Conservation (phyloP, 2,888 invertebrate species). For the Nesidiocoris tenuis region DNA sequence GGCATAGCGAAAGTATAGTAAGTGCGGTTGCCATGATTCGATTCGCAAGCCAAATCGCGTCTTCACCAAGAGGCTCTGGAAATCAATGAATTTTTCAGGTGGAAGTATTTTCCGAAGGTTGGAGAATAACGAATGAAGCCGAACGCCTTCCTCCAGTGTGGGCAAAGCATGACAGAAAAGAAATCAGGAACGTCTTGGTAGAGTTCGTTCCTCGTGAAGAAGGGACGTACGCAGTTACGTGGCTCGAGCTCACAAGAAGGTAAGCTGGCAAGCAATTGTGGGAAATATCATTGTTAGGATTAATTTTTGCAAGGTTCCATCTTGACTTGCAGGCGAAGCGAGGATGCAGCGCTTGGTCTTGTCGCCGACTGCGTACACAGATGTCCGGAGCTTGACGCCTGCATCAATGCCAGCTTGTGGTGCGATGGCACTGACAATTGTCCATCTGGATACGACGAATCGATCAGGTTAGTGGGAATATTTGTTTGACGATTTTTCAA, state of each 20-base stretch:
- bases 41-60: too few relatives aligned
- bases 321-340: constrained; percentile 48
- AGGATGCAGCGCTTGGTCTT: constrained; percentile 44
- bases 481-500: too few relatives aligned
- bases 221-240: constrained; percentile 73
- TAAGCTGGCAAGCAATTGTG: constrained; percentile 54
- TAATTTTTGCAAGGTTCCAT: too few relatives aligned
- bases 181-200: constrained; percentile 66
- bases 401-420: constrained; percentile 76
- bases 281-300: too few relatives aligned
- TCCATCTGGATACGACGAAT: constrained; percentile 77
- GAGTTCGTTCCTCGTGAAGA: constrained; percentile 77
- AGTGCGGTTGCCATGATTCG: constrained; percentile 59
- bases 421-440: constrained; percentile 78
- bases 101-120: constrained; percentile 77
- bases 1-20: constrained; percentile 63
- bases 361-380: constrained; percentile 71
- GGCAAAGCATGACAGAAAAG: constrained; percentile 48
- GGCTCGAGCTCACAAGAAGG: constrained; percentile 78
- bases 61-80: neutral
- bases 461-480: constrained; percentile 58
- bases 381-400: constrained; percentile 77
- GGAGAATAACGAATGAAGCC: constrained; percentile 60
- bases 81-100: constrained; percentile 42
- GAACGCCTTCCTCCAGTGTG: constrained; percentile 49